These are phyloP conservation scores for Diorhabda carinulata DNA, from an alignment of 1,140 invertebrate species.

Conservation along the genomic window DNA sequence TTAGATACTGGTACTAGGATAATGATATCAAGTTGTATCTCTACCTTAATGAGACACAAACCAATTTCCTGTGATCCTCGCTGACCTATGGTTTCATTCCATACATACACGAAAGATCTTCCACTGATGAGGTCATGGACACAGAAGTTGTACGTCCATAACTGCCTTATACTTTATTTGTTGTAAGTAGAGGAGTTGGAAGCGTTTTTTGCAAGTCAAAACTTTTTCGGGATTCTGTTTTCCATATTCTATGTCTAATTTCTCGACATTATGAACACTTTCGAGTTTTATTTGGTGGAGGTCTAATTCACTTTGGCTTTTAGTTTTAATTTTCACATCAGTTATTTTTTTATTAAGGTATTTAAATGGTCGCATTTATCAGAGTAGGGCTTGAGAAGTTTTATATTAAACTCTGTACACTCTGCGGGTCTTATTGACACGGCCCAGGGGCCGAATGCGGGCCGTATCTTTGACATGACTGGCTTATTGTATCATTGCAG, in stretches of 20 bases:
- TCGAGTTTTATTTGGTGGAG: neutral
- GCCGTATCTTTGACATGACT: neutral
- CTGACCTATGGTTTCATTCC: too few species aligned
- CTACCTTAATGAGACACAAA: neutral
- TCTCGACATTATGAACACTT: neutral
- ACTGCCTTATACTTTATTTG: too few species aligned
- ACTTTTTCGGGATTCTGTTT: neutral
- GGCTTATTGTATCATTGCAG: slow-evolving; percentile 10
- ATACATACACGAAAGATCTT: too few species aligned
- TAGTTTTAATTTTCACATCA: neutral
- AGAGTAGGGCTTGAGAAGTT: too few species aligned
- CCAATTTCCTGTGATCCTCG: too few species aligned
- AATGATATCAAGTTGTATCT: neutral
- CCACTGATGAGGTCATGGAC: too few species aligned
- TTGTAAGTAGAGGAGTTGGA: too few species aligned
- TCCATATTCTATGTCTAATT: slow-evolving; percentile 5
- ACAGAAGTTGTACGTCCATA: too few species aligned
- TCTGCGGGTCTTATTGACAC: too few species aligned
- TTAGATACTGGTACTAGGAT: neutral
- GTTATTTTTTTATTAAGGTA: neutral
- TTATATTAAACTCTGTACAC: too few species aligned
- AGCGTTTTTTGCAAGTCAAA: neutral
- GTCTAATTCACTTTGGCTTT: slow-evolving; percentile 9
- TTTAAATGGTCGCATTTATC: too few species aligned
- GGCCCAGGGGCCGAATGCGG: too few species aligned